phyloP scores from a whole-genome alignment of 2,113 vertebrate species.

The Pogona vitticeps region DNA sequence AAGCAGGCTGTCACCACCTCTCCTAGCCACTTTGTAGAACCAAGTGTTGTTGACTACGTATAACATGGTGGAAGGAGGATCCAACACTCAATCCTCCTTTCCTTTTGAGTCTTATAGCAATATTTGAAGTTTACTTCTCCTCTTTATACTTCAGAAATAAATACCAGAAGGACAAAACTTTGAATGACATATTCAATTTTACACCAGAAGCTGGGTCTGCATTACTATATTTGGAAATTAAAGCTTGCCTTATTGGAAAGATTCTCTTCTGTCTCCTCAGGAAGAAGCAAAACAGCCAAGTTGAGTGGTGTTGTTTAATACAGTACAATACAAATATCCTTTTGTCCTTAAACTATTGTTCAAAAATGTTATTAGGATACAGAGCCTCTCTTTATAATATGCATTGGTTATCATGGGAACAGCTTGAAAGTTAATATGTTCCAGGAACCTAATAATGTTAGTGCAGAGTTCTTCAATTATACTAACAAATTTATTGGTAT shows the following conservation, averaged over 20 bases:
- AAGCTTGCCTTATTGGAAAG: not conserved
- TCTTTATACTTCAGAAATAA: not conserved
- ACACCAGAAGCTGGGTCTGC: not conserved
- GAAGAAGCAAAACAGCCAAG: not conserved
- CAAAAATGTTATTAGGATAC: not conserved
- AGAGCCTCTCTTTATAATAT: not conserved
- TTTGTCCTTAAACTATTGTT: not conserved
- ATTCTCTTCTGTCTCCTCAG: not conserved
- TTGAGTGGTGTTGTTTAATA: not conserved
- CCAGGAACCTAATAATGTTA: not conserved
- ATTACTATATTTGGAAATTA: constrained; percentile 2
- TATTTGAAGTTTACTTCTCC: not conserved
- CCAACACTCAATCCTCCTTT: not conserved
- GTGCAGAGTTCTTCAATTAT: constrained; percentile 5
- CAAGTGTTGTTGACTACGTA: too few species aligned
- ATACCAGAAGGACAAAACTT: not conserved
- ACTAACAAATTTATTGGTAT: not conserved
- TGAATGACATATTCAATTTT: constrained; percentile 9
- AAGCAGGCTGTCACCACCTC: not conserved
- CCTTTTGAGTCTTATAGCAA: not conserved
- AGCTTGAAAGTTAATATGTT: constrained; percentile 15
- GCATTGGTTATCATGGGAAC: not conserved
- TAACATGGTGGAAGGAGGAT: not conserved
- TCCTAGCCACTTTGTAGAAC: not conserved
- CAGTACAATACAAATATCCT: not conserved